A percentile compares a stretch with the other conserved stretches of the same genome.
Conservation (phyloP, 2,113 vertebrate genomes). For the Polyodon spathula region DNA sequence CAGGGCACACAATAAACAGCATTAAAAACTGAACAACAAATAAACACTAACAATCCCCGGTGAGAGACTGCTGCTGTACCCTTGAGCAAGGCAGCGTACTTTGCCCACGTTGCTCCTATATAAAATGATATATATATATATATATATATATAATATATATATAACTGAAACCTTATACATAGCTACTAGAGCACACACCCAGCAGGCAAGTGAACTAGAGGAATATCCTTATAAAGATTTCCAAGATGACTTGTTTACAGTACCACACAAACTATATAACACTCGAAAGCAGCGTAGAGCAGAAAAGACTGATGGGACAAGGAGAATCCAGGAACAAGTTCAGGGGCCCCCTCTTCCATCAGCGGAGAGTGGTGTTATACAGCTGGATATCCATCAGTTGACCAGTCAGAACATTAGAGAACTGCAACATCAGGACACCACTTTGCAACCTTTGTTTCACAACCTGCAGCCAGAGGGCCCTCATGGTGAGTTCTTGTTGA, state of each 20-base stretch:
- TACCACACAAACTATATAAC: background rate
- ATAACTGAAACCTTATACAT: background rate
- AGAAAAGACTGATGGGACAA: background rate
- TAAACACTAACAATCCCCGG: no score
- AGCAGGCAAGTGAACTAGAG: background rate
- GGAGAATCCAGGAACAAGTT: background rate
- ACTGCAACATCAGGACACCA: background rate
- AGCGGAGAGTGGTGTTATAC: background rate
- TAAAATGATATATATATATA: no score
- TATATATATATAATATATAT: no score
- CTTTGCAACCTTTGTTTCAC: background rate
- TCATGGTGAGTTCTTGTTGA: background rate
- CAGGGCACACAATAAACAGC: no score
- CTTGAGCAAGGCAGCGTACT: no score
- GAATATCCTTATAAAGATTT: background rate
- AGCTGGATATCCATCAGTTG: background rate
- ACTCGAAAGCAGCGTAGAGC: background rate
- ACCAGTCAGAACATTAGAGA: background rate
- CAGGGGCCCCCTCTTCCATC: background rate
- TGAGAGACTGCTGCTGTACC: no score
- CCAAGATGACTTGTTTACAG: background rate
- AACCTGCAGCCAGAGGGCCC: background rate
- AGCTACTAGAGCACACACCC: background rate
- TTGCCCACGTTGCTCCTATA: no score
- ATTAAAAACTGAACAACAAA: no score